Evolutionary conservation across 2,797 vertebrate genomes (phyloP).

Genomic region (Neosilurus hyrtlii): DNA sequence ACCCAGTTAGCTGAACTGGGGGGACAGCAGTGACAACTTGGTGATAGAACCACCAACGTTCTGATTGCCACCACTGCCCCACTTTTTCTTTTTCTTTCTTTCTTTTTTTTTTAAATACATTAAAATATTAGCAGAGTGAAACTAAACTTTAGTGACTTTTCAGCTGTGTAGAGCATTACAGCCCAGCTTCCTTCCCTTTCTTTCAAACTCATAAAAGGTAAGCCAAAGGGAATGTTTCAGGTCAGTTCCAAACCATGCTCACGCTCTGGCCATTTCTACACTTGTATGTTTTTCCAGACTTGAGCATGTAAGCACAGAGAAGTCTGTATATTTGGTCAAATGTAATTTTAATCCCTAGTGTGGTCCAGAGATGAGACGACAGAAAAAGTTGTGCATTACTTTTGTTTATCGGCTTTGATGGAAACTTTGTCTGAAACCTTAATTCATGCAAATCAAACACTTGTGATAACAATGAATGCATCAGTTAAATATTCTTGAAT

Average conservation of each 20-base stretch:
- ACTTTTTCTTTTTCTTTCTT: background rate
- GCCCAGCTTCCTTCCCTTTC: conserved; percentile 1
- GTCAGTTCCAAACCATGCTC: conserved; percentile 9
- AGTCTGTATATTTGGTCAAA: background rate
- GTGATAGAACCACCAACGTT: no score
- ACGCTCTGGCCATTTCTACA: background rate
- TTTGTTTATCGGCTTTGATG: background rate
- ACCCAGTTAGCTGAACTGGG: no score
- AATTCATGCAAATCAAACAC: background rate
- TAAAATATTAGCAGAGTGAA: background rate
- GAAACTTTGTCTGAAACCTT: background rate
- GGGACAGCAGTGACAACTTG: no score
- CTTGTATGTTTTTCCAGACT: background rate
- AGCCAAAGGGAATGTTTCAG: conserved; percentile 17
- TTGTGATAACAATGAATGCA: background rate
- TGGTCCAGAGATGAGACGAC: background rate
- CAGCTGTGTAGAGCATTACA: background rate
- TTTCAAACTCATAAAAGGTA: background rate
- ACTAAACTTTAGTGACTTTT: conserved; percentile 5
- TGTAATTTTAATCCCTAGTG: background rate
- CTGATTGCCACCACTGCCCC: no score
- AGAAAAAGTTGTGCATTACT: background rate
- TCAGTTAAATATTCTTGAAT: background rate
- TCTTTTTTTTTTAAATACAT: background rate
- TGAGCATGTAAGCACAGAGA: background rate